Percentiles rank a stretch among this genome's conserved stretches.
phyloP scores from a whole-genome alignment of 2,888 invertebrate species.

The Tinea semifulvella region DNA sequence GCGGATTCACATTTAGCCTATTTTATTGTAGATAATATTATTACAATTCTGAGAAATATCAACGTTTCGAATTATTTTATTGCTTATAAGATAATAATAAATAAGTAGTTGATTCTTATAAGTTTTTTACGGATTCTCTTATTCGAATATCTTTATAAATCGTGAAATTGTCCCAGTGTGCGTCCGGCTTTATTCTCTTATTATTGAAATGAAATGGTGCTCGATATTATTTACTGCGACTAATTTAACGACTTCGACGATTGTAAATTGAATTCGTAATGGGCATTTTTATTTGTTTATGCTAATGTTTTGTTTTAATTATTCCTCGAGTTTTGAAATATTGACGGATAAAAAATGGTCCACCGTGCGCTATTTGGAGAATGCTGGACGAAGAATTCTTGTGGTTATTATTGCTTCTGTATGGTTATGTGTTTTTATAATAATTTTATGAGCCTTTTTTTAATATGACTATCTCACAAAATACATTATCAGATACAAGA shows the following conservation, averaged over 20 bases:
- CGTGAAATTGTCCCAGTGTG: conserved; percentile 12
- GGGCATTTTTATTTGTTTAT: conserved; percentile 66
- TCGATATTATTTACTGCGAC: conserved; percentile 61
- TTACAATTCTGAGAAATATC: too few relatives aligned
- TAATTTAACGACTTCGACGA: conserved; percentile 59
- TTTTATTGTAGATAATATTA: too few relatives aligned
- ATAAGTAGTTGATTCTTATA: too few relatives aligned
- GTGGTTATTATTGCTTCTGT: conserved; percentile 8
- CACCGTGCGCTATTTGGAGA: background rate
- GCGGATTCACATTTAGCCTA: too few relatives aligned
- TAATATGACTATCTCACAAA: too few relatives aligned
- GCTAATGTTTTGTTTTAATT: conserved; percentile 63
- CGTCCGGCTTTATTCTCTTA: conserved; percentile 23
- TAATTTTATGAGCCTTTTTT: too few relatives aligned
- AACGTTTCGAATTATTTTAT: too few relatives aligned
- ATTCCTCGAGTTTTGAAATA: conserved; percentile 19
- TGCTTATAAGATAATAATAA: too few relatives aligned
- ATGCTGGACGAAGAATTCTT: background rate
- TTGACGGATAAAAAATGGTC: background rate
- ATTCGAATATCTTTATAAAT: too few relatives aligned
- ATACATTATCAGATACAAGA: too few relatives aligned
- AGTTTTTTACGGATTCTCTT: too few relatives aligned
- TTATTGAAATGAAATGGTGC: conserved; percentile 33
- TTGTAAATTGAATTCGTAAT: conserved; percentile 66
- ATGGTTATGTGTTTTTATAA: background rate